Evolutionary conservation across 2,797 vertebrate species (phyloP).

Genomic region (Gambelia wislizenii): DNA sequence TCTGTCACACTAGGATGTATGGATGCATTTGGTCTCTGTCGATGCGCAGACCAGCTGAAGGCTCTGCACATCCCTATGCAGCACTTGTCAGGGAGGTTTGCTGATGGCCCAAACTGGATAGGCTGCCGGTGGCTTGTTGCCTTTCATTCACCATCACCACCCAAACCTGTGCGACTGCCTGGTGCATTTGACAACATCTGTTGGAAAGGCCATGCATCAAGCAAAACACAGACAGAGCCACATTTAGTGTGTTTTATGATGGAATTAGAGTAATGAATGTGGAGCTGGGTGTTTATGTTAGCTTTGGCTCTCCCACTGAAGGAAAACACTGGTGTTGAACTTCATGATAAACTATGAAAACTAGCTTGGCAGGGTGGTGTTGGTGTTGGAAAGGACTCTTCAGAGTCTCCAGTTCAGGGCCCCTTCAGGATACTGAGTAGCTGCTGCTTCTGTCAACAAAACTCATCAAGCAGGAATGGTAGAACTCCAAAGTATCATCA

Average conservation of each 20-base stretch:
- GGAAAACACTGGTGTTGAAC: conserved; percentile 47
- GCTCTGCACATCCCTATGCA: too few relatives aligned
- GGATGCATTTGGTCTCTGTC: too few relatives aligned
- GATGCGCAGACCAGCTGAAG: too few relatives aligned
- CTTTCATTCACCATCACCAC: not conserved
- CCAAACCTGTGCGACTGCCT: not conserved
- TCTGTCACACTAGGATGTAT: too few relatives aligned
- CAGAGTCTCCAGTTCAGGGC: not conserved
- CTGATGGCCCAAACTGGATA: too few relatives aligned
- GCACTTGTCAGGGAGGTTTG: too few relatives aligned
- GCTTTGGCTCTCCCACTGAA: conserved; percentile 69
- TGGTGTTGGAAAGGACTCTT: not conserved
- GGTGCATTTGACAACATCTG: conserved; percentile 46
- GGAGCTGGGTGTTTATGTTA: conserved; percentile 71
- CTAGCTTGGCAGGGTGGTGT: not conserved
- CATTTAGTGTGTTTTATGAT: conserved; percentile 63
- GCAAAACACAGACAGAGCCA: conserved; percentile 48
- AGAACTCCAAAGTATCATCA: not conserved
- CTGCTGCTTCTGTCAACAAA: not conserved
- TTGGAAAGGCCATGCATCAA: conserved; percentile 70
- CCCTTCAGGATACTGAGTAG: not conserved
- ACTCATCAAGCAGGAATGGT: not conserved
- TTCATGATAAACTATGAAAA: conserved; percentile 32
- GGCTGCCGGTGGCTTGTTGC: too few relatives aligned
- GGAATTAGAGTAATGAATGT: conserved; percentile 73